Conservation (phyloP, 2,888 invertebrate species). For the Atethmia centrago region DNA sequence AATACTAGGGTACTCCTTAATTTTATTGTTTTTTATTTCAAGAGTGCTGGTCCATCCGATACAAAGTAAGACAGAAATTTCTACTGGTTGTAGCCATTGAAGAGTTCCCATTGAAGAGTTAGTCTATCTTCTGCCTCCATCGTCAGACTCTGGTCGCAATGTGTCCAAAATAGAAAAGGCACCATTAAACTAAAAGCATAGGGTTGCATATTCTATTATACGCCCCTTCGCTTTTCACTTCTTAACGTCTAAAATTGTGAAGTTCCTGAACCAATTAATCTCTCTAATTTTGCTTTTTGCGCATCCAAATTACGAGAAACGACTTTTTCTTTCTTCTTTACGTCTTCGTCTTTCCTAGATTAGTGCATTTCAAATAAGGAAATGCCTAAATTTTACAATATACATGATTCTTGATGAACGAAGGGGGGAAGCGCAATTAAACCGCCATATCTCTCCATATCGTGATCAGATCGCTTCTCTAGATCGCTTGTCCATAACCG, state of each 20-base stretch:
- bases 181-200: neutral
- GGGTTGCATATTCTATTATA: neutral
- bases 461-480: conserved; percentile 1
- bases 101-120: conserved; percentile 28
- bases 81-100: conserved; percentile 17
- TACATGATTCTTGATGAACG: neutral
- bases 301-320: neutral
- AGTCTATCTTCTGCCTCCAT: neutral
- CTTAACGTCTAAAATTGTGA: conserved; percentile 5
- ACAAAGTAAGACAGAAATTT: conserved; percentile 21
- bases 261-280: neutral
- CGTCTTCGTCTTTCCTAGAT: conserved; percentile 10
- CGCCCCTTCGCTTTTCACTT: conserved; percentile 1
- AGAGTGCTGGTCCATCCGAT: conserved; percentile 25
- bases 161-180: conserved; percentile 8
- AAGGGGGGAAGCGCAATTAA: neutral
- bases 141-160: neutral
- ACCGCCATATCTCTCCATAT: neutral
- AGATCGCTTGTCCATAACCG: conserved; percentile 10
- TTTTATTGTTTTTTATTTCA: conserved; percentile 25
- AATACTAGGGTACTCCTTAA: conserved; percentile 6
- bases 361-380: neutral
- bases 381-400: neutral
- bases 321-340: conserved; percentile 40
- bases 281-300: conserved; percentile 11